A percentile compares a stretch with the other conserved stretches of the same genome.
These are phyloP conservation scores for Mastomys natalensis DNA, from an alignment of 2,113 vertebrate genomes.

Conservation along the genomic window DNA sequence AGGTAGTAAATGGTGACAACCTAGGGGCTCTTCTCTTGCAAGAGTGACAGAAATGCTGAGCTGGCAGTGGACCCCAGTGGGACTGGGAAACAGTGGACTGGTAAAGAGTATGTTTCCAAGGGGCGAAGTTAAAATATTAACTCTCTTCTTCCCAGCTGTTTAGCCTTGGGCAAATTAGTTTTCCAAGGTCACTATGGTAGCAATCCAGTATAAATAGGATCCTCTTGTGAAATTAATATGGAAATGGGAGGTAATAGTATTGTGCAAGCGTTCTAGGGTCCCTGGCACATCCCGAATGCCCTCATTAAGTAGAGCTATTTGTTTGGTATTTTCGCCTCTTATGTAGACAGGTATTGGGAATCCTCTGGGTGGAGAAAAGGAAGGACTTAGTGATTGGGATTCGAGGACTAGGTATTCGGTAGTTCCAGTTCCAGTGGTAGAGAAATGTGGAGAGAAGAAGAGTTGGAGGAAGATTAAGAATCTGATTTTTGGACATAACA, in stretches of 20 bases:
- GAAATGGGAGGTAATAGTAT: neutral
- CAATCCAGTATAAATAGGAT: neutral
- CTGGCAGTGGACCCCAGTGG: neutral
- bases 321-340: neutral
- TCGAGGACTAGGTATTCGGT: neutral
- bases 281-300: neutral
- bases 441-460: constrained; percentile 1
- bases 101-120: neutral
- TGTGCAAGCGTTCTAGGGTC: neutral
- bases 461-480: neutral
- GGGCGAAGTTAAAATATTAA: neutral
- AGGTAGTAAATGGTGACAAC: neutral
- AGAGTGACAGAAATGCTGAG: neutral
- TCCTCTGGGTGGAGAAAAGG: neutral
- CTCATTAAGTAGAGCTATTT: neutral
- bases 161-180: neutral
- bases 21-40: neutral
- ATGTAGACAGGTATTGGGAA: neutral
- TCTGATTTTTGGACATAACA: neutral
- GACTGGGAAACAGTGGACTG: neutral
- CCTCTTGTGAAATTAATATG: neutral
- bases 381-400: neutral
- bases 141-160: neutral
- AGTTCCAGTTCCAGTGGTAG: neutral
- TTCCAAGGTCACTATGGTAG: neutral